phyloP scores from a whole-genome alignment of 2,113 vertebrate species.

The Ochotona curzoniae region DNA sequence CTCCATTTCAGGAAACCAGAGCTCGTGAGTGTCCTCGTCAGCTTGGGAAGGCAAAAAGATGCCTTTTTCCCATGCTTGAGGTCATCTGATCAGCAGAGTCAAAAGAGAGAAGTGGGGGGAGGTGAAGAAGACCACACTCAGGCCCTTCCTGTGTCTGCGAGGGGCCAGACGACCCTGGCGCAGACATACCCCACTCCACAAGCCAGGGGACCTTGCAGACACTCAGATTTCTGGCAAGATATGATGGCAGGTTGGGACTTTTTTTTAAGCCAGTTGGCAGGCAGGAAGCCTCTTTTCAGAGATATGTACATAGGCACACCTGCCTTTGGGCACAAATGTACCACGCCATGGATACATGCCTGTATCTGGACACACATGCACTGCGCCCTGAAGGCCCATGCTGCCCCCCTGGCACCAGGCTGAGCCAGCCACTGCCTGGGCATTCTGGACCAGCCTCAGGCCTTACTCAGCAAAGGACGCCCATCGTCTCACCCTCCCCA shows the following conservation, averaged over 20 bases:
- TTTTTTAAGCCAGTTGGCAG: slow-evolving; percentile 38
- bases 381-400: background rate
- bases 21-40: rapidly evolving
- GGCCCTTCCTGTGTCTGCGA: background rate
- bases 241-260: background rate
- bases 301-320: too few species aligned
- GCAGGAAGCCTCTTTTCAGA: slow-evolving; percentile 57
- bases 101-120: slow-evolving; percentile 20
- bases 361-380: background rate
- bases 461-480: rapidly evolving
- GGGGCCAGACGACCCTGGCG: too few species aligned
- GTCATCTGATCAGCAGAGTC: slow-evolving; percentile 4
- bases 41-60: background rate
- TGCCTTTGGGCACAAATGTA: too few species aligned
- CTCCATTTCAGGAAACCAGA: background rate
- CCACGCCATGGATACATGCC: background rate
- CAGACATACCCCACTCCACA: background rate
- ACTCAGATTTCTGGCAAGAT: slow-evolving; percentile 65
- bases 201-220: background rate
- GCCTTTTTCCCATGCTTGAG: background rate
- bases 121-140: background rate
- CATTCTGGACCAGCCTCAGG: rapidly evolving
- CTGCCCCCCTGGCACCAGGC: background rate
- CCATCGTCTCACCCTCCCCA: too few species aligned
- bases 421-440: background rate